These are phyloP conservation scores for Pilophorus perplexus DNA, from an alignment of 2,888 invertebrate genomes.

Conservation along the genomic window DNA sequence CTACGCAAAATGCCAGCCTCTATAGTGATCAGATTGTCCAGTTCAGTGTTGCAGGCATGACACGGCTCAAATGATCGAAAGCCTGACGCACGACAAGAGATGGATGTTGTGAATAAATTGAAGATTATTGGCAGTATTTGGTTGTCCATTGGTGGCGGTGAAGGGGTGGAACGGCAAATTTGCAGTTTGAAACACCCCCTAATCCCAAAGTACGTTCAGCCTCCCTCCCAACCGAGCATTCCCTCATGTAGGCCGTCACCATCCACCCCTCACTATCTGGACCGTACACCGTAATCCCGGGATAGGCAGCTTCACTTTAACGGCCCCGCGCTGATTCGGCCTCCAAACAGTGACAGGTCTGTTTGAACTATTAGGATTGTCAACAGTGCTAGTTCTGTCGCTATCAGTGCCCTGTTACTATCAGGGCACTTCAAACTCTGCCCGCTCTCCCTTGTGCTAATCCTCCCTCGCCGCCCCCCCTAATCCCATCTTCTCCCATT, in stretches of 20 bases:
- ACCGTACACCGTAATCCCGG: background rate
- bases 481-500: no score
- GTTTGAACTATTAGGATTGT: conserved; percentile 30
- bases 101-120: conserved; percentile 8
- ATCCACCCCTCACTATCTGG: background rate
- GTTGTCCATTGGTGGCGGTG: background rate
- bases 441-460: conserved; percentile 1
- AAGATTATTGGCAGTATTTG: conserved; percentile 7
- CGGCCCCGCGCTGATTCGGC: background rate
- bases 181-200: conserved; percentile 4
- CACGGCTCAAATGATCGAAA: no score
- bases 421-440: background rate
- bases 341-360: conserved; percentile 21
- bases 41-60: no score
- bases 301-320: conserved; percentile 4
- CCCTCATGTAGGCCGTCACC: no score
- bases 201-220: no score
- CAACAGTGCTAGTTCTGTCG: conserved; percentile 19
- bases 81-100: no score
- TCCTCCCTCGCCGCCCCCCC: no score
- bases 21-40: no score
- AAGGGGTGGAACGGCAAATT: background rate
- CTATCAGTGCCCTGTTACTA: conserved; percentile 20
- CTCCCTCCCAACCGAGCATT: no score
- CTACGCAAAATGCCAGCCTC: no score